Percentiles rank a stretch among this genome's conserved stretches.
These are phyloP conservation scores for Gouania willdenowi DNA, from an alignment of 2,797 vertebrate genomes.

Conservation along the genomic window DNA sequence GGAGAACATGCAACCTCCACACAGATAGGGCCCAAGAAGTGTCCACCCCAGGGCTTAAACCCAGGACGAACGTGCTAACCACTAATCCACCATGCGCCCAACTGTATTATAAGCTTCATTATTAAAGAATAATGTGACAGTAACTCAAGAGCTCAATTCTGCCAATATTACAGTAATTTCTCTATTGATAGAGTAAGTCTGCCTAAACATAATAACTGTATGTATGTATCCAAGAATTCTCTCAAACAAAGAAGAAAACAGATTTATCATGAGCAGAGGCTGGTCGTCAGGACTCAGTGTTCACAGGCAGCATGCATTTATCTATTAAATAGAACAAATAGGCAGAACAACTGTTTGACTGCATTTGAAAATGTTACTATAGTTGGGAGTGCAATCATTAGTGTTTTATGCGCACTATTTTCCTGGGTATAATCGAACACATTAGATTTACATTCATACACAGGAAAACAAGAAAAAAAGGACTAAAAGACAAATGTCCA, in stretches of 20 bases:
- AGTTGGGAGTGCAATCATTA: slow-evolving; percentile 23
- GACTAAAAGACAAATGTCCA: slow-evolving; percentile 24
- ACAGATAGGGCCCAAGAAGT: too few relatives aligned
- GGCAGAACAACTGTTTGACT: slow-evolving; percentile 9
- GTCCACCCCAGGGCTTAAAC: too few relatives aligned
- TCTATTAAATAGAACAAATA: slow-evolving; percentile 31
- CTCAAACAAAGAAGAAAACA: too few relatives aligned
- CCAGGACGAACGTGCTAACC: too few relatives aligned
- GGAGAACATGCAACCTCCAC: too few relatives aligned
- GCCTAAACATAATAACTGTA: slow-evolving; percentile 16
- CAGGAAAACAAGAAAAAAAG: slow-evolving; percentile 43
- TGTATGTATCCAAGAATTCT: too few relatives aligned
- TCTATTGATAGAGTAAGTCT: slow-evolving; percentile 27
- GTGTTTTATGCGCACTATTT: slow-evolving; percentile 27
- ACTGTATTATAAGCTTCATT: slow-evolving; percentile 4
- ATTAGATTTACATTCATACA: slow-evolving; percentile 32
- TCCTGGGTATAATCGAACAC: slow-evolving; percentile 25
- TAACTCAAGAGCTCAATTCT: slow-evolving; percentile 10
- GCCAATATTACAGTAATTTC: slow-evolving; percentile 5
- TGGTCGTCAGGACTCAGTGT: slow-evolving; percentile 38
- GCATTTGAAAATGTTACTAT: slow-evolving; percentile 17
- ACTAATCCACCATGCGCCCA: too few relatives aligned
- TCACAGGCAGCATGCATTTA: slow-evolving; percentile 67
- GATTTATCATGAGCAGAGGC: slow-evolving; percentile 36
- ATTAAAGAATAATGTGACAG: background rate